phyloP scores from a whole-genome alignment of 2,888 invertebrate genomes.

The Hecatera dysodea region DNA sequence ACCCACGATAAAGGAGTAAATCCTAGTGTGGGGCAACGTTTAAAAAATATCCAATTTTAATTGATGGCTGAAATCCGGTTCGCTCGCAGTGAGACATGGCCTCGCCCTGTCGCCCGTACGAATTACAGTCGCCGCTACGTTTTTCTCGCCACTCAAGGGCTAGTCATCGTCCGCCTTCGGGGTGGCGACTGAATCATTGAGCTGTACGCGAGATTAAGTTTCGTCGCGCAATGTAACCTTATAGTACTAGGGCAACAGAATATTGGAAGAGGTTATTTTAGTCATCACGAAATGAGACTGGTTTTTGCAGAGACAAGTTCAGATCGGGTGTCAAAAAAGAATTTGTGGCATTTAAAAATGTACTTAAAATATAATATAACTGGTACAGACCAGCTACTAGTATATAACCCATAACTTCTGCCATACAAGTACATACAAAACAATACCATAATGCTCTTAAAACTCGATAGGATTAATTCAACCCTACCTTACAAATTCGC shows the following conservation, averaged over 20 bases:
- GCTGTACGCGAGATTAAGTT: slow-evolving; percentile 45
- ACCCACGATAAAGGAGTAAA: too few species aligned
- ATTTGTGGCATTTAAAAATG: background rate
- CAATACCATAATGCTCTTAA: slow-evolving; percentile 38
- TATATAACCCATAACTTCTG: slow-evolving; percentile 7
- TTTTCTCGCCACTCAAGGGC: slow-evolving; percentile 31
- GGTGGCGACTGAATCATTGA: slow-evolving; percentile 47
- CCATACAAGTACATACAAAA: background rate
- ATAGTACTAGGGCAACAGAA: slow-evolving; percentile 60
- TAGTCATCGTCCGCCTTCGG: slow-evolving; percentile 20
- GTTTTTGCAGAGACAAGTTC: slow-evolving; percentile 33
- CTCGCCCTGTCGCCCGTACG: slow-evolving; percentile 14
- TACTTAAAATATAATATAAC: background rate
- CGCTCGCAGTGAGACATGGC: background rate
- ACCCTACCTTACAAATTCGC: slow-evolving; percentile 20
- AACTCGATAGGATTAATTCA: slow-evolving; percentile 54
- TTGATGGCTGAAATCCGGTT: background rate
- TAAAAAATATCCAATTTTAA: too few species aligned
- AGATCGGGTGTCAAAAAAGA: slow-evolving; percentile 45
- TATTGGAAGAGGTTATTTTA: slow-evolving; percentile 30
- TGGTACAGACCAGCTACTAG: background rate
- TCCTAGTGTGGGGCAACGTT: too few species aligned
- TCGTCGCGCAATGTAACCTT: slow-evolving; percentile 50
- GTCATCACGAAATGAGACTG: slow-evolving; percentile 47
- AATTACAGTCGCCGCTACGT: slow-evolving; percentile 21